These are phyloP conservation scores for Microctonus brassicae DNA, from an alignment of 2,888 invertebrate species.

Conservation along the genomic window DNA sequence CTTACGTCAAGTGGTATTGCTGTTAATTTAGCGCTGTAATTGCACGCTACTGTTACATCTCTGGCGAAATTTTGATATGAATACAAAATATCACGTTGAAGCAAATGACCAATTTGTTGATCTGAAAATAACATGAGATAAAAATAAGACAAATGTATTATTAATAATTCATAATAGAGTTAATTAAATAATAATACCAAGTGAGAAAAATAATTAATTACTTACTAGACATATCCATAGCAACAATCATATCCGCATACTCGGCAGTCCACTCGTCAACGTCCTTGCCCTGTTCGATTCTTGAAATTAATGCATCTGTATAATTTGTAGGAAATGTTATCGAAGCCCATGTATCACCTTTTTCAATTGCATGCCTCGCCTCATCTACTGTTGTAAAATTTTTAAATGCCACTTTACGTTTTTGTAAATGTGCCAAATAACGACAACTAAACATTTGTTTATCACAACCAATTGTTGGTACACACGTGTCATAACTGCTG, in stretches of 20 bases:
- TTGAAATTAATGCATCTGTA: constrained; percentile 76
- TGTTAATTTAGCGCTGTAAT: constrained; percentile 76
- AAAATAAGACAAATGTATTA: constrained; percentile 10
- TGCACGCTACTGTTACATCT: constrained; percentile 75
- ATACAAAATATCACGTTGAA: constrained; percentile 80
- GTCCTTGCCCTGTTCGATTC: constrained; percentile 75
- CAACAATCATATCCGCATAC: constrained; percentile 78
- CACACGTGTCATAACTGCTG: constrained; percentile 60
- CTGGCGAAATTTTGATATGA: constrained; percentile 82
- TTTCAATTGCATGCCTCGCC: constrained; percentile 77
- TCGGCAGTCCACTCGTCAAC: constrained; percentile 74
- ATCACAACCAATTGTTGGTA: constrained; percentile 73
- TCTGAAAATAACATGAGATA: constrained; percentile 72
- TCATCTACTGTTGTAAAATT: constrained; percentile 73
- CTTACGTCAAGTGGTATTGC: constrained; percentile 76
- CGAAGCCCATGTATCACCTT: constrained; percentile 83
- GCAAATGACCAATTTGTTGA: constrained; percentile 88
- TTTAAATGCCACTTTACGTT: constrained; percentile 78
- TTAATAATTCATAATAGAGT: background rate
- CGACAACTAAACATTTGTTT: constrained; percentile 81
- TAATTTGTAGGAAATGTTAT: constrained; percentile 84
- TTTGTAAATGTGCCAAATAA: constrained; percentile 79
- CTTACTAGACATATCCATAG: constrained; percentile 89
- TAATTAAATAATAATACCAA: background rate
- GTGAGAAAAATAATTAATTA: constrained; percentile 35